A percentile compares a stretch with the other conserved stretches of the same genome.
Evolutionary conservation across 2,113 vertebrate species (phyloP).

Genomic region (Dipodomys spectabilis): DNA sequence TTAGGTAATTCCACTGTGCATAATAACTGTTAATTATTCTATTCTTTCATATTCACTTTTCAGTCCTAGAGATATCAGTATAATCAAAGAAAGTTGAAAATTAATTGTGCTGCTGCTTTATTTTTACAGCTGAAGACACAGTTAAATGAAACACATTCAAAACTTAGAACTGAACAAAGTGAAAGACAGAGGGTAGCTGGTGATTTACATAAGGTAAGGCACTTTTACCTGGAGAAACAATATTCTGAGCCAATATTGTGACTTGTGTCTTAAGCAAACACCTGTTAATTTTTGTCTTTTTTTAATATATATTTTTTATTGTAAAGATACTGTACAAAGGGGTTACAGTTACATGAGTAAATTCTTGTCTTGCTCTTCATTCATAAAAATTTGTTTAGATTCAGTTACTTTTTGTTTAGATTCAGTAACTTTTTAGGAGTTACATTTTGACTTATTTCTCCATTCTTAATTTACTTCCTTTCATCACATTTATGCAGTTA

Average conservation of each 20-base stretch:
- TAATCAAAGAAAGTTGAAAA: constrained; percentile 59
- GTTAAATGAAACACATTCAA: constrained; percentile 92
- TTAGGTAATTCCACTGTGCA: constrained; percentile 80
- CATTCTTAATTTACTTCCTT: constrained; percentile 41
- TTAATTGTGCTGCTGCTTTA: constrained; percentile 56
- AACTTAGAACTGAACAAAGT: constrained; percentile 92
- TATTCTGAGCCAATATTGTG: not conserved
- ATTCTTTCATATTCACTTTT: constrained; percentile 66
- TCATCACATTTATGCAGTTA: constrained; percentile 11
- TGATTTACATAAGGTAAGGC: constrained; percentile 94
- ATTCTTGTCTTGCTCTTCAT: no score
- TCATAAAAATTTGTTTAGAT: not conserved
- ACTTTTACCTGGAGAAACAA: not conserved
- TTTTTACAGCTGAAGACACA: constrained; percentile 94
- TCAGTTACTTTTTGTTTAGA: not conserved
- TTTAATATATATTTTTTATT: not conserved
- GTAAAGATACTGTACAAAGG: no score
- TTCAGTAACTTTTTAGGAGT: not conserved
- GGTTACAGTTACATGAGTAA: no score
- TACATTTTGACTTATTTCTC: not conserved
- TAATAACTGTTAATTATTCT: constrained; percentile 61
- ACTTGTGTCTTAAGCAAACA: not conserved
- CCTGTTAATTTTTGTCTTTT: not conserved
- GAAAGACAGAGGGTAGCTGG: constrained; percentile 94
- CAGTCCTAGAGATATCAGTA: constrained; percentile 63